phyloP scores from a whole-genome alignment of 92 coral and sea anemone genomes.

The Diadumene lineata region DNA sequence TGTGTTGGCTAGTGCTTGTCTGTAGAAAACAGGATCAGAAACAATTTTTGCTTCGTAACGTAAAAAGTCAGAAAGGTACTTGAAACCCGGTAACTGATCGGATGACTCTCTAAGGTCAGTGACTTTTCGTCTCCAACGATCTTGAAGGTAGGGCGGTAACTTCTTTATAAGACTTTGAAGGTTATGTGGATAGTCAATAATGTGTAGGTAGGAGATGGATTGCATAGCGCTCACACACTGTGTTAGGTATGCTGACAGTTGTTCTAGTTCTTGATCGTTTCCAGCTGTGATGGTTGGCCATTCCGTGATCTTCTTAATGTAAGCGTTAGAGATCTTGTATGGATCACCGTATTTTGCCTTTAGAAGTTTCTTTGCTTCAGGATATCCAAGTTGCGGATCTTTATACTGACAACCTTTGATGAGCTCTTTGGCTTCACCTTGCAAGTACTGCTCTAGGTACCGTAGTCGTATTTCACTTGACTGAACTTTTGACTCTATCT shows the following conservation, averaged over 20 bases:
- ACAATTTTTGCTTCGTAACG: slow-evolving; percentile 8
- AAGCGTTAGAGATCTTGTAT: slow-evolving; percentile 40
- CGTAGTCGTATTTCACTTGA: slow-evolving; percentile 22
- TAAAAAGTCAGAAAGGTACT: slow-evolving; percentile 10
- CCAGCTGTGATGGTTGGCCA: slow-evolving; percentile 30
- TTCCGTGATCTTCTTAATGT: slow-evolving; percentile 33
- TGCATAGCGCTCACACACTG: slow-evolving; percentile 47
- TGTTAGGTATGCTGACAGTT: slow-evolving; percentile 34
- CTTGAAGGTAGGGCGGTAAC: slow-evolving; percentile 38
- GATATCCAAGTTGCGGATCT: slow-evolving; percentile 37
- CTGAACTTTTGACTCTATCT: slow-evolving; percentile 19
- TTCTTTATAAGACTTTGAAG: slow-evolving; percentile 40
- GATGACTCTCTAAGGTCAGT: not conserved
- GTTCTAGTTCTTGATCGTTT: slow-evolving; percentile 30
- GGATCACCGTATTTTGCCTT: slow-evolving; percentile 59
- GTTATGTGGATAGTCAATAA: slow-evolving; percentile 47
- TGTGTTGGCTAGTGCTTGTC: slow-evolving; percentile 27
- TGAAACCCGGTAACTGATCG: slow-evolving; percentile 7
- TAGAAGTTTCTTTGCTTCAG: slow-evolving; percentile 39
- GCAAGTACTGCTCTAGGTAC: slow-evolving; percentile 48
- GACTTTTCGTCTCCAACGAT: slow-evolving; percentile 35
- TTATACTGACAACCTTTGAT: slow-evolving; percentile 52
- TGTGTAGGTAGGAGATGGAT: slow-evolving; percentile 12
- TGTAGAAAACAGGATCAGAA: slow-evolving; percentile 42
- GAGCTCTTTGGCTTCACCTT: slow-evolving; percentile 40